Percentiles rank a stretch among this genome's conserved stretches.
phyloP scores from a whole-genome alignment of 2,888 invertebrate genomes.

The Dasypolia templi region DNA sequence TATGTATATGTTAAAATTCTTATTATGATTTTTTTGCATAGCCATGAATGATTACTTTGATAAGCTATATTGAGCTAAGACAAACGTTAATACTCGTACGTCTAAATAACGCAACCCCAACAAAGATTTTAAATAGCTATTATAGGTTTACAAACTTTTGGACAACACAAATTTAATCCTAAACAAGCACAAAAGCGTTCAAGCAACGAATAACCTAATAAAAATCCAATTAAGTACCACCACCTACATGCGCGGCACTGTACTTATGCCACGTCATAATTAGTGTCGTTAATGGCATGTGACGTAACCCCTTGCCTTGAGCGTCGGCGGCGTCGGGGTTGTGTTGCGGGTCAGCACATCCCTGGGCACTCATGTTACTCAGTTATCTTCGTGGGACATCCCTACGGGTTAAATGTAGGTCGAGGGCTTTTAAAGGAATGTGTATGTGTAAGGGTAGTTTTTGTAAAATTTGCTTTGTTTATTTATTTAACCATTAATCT shows the following conservation, averaged over 20 bases:
- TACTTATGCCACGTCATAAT: slow-evolving; percentile 31
- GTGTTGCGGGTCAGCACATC: slow-evolving; percentile 48
- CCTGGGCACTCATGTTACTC: slow-evolving; percentile 52
- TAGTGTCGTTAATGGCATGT: slow-evolving; percentile 54
- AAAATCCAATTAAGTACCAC: slow-evolving; percentile 45
- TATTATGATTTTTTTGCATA: too few relatives aligned
- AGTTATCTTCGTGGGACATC: slow-evolving; percentile 49
- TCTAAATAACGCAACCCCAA: too few relatives aligned
- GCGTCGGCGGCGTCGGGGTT: slow-evolving; percentile 30
- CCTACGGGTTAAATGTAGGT: slow-evolving; percentile 37
- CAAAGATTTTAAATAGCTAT: background rate
- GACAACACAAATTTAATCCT: background rate
- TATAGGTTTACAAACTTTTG: background rate
- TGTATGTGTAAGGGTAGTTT: background rate
- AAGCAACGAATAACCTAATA: slow-evolving; percentile 39
- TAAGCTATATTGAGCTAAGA: too few relatives aligned
- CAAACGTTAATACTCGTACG: too few relatives aligned
- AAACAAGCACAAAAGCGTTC: slow-evolving; percentile 23
- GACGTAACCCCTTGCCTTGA: slow-evolving; percentile 49
- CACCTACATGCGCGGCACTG: slow-evolving; percentile 25
- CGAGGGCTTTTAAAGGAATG: slow-evolving; percentile 35
- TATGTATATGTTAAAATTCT: too few relatives aligned
- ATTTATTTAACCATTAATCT: background rate
- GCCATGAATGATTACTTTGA: too few relatives aligned
- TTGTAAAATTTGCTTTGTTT: background rate